Conservation (phyloP, 2,888 invertebrate species). For the Agrochola lota region DNA sequence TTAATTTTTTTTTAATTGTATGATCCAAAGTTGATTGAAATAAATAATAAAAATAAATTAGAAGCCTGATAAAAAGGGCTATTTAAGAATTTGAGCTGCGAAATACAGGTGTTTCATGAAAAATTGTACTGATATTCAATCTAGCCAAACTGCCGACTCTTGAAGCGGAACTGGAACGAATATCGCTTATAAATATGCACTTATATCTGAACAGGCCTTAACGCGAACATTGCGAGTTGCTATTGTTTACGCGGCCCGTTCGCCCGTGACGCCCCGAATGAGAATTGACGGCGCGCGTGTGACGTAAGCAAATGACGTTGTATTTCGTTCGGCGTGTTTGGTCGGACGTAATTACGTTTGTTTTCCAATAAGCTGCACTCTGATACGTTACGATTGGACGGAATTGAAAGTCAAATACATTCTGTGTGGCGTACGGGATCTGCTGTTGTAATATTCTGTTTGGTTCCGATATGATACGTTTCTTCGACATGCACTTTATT, state of each 20-base stretch:
- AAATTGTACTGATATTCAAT: conserved; percentile 26
- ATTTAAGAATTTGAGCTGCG: conserved; percentile 11
- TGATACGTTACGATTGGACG: conserved; percentile 65
- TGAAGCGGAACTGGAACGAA: conserved; percentile 40
- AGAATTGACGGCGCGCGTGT: conserved; percentile 65
- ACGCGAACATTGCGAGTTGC: conserved; percentile 50
- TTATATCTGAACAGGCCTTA: conserved; percentile 44
- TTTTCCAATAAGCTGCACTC: conserved; percentile 67
- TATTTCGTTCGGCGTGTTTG: conserved; percentile 64
- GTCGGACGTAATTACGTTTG: conserved; percentile 64
- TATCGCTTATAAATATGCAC: conserved; percentile 55
- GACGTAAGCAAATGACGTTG: conserved; percentile 67
- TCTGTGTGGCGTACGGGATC: conserved; percentile 40
- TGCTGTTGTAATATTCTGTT: conserved; percentile 51
- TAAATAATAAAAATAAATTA: neutral
- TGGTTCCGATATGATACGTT: conserved; percentile 20
- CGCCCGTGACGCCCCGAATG: conserved; percentile 62
- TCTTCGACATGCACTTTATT: conserved; percentile 21
- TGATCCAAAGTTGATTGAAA: too few species aligned
- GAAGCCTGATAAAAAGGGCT: conserved; percentile 1
- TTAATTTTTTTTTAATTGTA: too few species aligned
- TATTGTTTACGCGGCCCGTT: conserved; percentile 60
- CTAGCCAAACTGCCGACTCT: conserved; percentile 43
- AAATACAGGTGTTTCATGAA: conserved; percentile 15
- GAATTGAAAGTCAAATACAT: conserved; percentile 62